Conservation (phyloP, 2,113 vertebrate genomes). For the Columbina picui region DNA sequence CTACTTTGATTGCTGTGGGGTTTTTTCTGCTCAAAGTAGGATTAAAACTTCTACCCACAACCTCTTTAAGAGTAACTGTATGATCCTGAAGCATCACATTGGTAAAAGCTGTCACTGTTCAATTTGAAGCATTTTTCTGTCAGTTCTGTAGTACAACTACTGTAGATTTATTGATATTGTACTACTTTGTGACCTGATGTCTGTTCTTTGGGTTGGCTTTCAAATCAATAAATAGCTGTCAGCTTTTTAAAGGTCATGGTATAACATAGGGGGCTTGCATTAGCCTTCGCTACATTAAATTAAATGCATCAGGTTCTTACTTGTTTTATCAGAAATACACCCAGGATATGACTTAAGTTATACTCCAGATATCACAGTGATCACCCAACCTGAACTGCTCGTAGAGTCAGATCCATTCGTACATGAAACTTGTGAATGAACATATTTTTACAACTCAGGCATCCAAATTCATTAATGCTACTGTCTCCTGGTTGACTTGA, state of each 20-base stretch:
- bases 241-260: not conserved
- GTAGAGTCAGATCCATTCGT: not conserved
- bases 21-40: not conserved
- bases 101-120: not conserved
- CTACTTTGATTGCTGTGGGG: not conserved
- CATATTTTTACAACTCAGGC: not conserved
- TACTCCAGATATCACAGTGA: not conserved
- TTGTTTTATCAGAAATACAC: not conserved
- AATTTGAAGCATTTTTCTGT: not conserved
- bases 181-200: not conserved
- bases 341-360: not conserved
- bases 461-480: not conserved
- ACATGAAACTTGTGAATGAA: not conserved
- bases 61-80: not conserved
- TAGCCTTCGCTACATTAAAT: not conserved
- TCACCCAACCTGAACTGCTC: not conserved
- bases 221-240: conserved; percentile 6
- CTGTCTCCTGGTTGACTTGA: not conserved
- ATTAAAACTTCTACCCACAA: not conserved
- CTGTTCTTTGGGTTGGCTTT: conserved; percentile 9
- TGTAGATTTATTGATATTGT: not conserved
- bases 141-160: not conserved
- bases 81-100: not conserved
- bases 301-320: not conserved
- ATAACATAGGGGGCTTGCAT: not conserved